Evolutionary conservation across 2,113 vertebrate genomes (phyloP).

Genomic region (Verasper variegatus): DNA sequence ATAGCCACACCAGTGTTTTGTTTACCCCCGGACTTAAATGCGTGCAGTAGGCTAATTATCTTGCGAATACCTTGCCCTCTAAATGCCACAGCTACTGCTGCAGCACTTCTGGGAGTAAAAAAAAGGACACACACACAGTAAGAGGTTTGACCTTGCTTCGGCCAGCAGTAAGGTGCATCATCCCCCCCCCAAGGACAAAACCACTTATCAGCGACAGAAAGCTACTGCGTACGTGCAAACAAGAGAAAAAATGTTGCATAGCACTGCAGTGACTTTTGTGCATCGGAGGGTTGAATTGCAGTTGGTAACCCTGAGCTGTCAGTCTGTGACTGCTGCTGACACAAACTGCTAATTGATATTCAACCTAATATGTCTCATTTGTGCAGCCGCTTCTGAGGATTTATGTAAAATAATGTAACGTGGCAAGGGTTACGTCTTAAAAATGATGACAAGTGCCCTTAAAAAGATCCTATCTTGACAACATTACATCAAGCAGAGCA

Average conservation of each 20-base stretch:
- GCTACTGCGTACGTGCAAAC: conserved; percentile 33
- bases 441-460: no score
- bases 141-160: conserved; percentile 65
- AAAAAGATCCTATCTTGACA: neutral
- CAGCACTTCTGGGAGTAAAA: conserved; percentile 56
- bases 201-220: conserved; percentile 63
- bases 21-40: conserved; percentile 28
- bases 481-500: neutral
- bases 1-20: conserved; percentile 15
- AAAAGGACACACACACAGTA: conserved; percentile 29
- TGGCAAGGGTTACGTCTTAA: neutral
- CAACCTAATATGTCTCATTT: neutral
- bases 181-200: conserved; percentile 58
- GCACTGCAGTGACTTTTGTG: conserved; percentile 29
- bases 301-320: neutral
- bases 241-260: neutral
- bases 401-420: neutral
- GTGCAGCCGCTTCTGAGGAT: neutral
- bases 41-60: conserved; percentile 37
- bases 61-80: conserved; percentile 49
- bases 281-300: conserved; percentile 15
- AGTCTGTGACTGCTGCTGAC: conserved; percentile 1
- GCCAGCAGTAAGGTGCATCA: conserved; percentile 50
- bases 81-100: conserved; percentile 40
- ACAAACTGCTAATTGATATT: conserved; percentile 21